Evolutionary conservation across 2,888 invertebrate species (phyloP).

Genomic region (Invenusta paracnida): DNA sequence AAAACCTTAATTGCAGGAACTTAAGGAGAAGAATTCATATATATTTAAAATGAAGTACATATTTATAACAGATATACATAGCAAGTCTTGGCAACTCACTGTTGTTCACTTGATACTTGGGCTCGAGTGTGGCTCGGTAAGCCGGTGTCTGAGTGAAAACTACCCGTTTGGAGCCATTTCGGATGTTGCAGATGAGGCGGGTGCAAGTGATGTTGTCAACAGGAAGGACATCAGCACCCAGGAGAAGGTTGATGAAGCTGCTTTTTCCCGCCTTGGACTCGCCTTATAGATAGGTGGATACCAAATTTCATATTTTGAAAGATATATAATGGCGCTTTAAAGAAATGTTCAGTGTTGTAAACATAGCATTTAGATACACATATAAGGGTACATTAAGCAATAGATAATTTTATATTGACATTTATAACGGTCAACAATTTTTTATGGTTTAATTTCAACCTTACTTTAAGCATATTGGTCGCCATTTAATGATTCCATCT

Average conservation of each 20-base stretch:
- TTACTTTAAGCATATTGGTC: background rate
- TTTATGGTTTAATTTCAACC: too few relatives aligned
- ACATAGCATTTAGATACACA: too few relatives aligned
- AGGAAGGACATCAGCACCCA: constrained; percentile 28
- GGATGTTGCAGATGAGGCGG: constrained; percentile 24
- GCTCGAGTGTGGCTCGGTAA: background rate
- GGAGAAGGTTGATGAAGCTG: constrained; percentile 17
- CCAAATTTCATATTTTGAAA: too few relatives aligned
- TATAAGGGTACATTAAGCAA: too few relatives aligned
- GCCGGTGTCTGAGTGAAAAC: background rate
- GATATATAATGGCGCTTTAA: too few relatives aligned
- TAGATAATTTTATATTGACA: too few relatives aligned
- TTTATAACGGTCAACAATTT: too few relatives aligned
- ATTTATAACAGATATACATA: background rate
- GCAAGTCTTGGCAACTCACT: background rate
- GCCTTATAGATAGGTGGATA: constrained; percentile 19
- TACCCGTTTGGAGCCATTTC: background rate
- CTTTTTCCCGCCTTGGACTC: constrained; percentile 35
- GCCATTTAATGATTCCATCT: background rate
- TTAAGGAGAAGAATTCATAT: background rate
- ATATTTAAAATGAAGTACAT: background rate
- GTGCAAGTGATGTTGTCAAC: constrained; percentile 16
- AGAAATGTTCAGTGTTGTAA: too few relatives aligned
- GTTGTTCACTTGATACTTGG: background rate
- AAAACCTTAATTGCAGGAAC: background rate